Base-by-base conservation (phyloP, 2,888 invertebrate genomes). In the Thera britannica region DNA sequence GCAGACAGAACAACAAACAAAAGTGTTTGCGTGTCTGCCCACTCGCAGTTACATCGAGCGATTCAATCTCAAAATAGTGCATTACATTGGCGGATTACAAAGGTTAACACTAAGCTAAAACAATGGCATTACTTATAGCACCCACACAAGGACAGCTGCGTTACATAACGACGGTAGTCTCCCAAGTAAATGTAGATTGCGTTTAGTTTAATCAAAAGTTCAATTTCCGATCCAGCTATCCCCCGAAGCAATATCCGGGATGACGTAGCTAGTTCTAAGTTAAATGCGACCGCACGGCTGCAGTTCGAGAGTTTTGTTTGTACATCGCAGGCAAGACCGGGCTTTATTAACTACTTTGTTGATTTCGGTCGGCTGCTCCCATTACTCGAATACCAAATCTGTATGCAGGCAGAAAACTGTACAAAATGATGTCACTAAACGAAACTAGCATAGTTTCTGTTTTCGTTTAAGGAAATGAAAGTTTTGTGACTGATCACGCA, bases 121-220 rank as follows among this genome's bases (percentile, higher is more conserved):
- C 79, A 83, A 84, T 83, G 83, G 81, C 85, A 83, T 81, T 82
- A 77, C 73, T 76, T 81, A 81, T 79, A 81, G 80, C 84, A 81
- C 80, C 80, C 75, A 79, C 71, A 71, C 72, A 72, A 63, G 73
- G 74, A 78, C 76, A 82, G 79, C 81, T 83, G 82, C 79, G 73
- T 76, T 77, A 73, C 74, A 34, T 52, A 34, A 67, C 35, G 69
- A 75, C 72, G 65, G 70, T 78, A 79, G 81, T 81, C 77, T 80
- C 77, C 74, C 59, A 52, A 58, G 73, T 77, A 78, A 79, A 78
- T 74, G 76, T 77, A 73, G 74, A 75, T 75, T 75, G 36, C 7
- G 12, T 9, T 46, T 9, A 46, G 41, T 41, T 62, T n/a, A 44
- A 48, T 64, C 70, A 69, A 73, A 73, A 73, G 67, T 70, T 66